A percentile compares a stretch with the other conserved stretches of the same genome.
Conservation (phyloP, 2,797 vertebrate genomes). For the Gouania willdenowi region DNA sequence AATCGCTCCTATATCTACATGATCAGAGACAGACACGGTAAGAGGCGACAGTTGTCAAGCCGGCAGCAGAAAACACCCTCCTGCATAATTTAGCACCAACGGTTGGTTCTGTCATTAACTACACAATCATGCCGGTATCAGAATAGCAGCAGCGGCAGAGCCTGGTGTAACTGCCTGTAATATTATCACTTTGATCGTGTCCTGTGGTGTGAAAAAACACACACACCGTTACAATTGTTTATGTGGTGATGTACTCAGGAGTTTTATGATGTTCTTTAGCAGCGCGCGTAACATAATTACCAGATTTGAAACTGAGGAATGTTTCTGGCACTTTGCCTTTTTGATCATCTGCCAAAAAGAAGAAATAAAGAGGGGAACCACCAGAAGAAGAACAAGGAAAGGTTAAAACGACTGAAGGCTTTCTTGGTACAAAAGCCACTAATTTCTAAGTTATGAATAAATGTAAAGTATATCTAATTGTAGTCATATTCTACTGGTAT, state of each 20-base stretch:
- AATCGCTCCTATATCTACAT: no score
- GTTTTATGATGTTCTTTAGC: background rate
- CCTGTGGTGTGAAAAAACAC: slow-evolving; percentile 8
- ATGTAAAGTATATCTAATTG: no score
- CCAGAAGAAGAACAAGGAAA: no score
- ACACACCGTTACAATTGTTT: slow-evolving; percentile 4
- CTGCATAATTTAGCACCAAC: slow-evolving; percentile 59
- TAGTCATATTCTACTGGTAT: no score
- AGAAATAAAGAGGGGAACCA: no score
- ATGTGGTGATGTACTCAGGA: no score
- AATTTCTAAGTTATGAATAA: no score
- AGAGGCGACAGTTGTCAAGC: slow-evolving; percentile 81
- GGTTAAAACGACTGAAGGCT: no score
- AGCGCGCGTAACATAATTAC: background rate
- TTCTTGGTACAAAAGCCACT: no score
- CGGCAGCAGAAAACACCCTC: slow-evolving; percentile 27
- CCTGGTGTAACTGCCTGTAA: slow-evolving; percentile 17
- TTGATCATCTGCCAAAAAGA: no score
- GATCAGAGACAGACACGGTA: slow-evolving; percentile 38
- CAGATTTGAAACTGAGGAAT: background rate
- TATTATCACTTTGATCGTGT: slow-evolving; percentile 19
- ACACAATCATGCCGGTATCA: slow-evolving; percentile 23
- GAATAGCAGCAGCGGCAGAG: slow-evolving; percentile 3
- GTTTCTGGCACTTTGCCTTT: background rate
- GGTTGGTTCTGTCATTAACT: slow-evolving; percentile 9